Conservation (phyloP, 2,888 invertebrate genomes). For the Amiota minor region DNA sequence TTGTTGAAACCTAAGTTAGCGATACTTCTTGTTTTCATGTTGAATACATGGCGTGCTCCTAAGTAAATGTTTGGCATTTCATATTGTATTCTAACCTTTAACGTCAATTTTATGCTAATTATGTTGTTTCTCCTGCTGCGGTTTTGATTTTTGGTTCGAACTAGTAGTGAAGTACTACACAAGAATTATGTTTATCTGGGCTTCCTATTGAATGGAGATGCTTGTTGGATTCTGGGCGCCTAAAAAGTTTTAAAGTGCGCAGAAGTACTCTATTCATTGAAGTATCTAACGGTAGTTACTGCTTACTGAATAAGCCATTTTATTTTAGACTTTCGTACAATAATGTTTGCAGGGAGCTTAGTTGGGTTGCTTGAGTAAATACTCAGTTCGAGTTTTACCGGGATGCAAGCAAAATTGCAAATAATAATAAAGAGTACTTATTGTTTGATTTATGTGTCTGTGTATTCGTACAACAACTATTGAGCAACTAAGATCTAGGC, state of each 20-base stretch:
- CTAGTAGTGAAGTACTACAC: neutral
- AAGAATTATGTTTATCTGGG: conserved; percentile 27
- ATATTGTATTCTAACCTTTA: conserved; percentile 71
- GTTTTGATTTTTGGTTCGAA: conserved; percentile 44
- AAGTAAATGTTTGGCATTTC: conserved; percentile 70
- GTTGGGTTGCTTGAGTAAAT: conserved; percentile 61
- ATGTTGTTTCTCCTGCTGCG: conserved; percentile 60
- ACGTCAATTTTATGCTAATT: conserved; percentile 74
- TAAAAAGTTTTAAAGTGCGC: conserved; percentile 32
- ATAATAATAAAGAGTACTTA: conserved; percentile 74
- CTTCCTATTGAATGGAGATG: conserved; percentile 25
- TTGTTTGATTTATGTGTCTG: conserved; percentile 74
- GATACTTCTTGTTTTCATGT: too few species aligned
- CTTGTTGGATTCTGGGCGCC: conserved; percentile 27
- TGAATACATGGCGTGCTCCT: conserved; percentile 42
- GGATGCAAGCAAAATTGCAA: conserved; percentile 67
- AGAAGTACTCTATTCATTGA: conserved; percentile 57
- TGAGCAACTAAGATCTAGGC: neutral
- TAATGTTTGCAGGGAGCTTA: conserved; percentile 26
- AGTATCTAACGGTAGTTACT: conserved; percentile 58
- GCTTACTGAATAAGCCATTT: conserved; percentile 74
- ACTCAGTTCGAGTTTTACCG: conserved; percentile 32
- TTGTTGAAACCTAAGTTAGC: too few species aligned
- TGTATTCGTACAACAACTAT: conserved; percentile 59
- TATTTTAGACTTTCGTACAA: conserved; percentile 50